Evolutionary conservation across 1,140 invertebrate species (phyloP).

Genomic region (Euura lappo): DNA sequence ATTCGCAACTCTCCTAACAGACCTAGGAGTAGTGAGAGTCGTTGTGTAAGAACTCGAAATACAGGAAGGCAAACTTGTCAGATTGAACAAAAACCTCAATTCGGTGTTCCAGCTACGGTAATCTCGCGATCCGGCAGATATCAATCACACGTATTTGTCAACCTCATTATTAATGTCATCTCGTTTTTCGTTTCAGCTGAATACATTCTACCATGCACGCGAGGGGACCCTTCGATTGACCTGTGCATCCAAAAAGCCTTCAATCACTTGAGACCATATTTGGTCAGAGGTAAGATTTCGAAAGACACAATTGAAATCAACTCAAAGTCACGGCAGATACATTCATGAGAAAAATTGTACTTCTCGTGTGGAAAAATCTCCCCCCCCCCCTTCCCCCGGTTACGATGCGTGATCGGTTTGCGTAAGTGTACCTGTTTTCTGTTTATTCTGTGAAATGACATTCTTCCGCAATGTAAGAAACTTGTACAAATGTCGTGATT

Average conservation of each 20-base stretch:
- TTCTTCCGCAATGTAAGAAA: neutral
- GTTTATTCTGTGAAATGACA: neutral
- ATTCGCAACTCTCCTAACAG: too few relatives aligned
- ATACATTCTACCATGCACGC: conserved; percentile 73
- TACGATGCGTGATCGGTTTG: too few relatives aligned
- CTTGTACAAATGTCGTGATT: neutral
- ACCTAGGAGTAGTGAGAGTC: neutral
- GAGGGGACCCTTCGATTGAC: conserved; percentile 71
- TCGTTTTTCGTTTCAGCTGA: conserved; percentile 67
- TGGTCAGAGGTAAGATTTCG: conserved; percentile 60
- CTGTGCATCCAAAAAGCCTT: conserved; percentile 71
- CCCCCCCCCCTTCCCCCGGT: too few relatives aligned
- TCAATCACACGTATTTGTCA: neutral
- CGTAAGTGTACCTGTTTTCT: neutral
- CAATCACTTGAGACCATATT: conserved; percentile 73
- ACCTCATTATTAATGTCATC: conserved; percentile 20
- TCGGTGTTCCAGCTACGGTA: too few relatives aligned
- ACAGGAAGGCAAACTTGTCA: too few relatives aligned
- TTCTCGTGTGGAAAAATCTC: too few relatives aligned
- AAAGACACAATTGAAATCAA: too few relatives aligned
- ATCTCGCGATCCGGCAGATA: too few relatives aligned
- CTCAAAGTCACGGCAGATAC: too few relatives aligned
- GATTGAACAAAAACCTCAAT: too few relatives aligned
- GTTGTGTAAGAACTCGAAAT: neutral
- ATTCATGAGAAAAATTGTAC: too few relatives aligned